Evolutionary conservation across 2,797 vertebrate genomes (phyloP), one percentile per base, ranked within the genome.

Genomic region (Babyrousa celebensis): DNA sequence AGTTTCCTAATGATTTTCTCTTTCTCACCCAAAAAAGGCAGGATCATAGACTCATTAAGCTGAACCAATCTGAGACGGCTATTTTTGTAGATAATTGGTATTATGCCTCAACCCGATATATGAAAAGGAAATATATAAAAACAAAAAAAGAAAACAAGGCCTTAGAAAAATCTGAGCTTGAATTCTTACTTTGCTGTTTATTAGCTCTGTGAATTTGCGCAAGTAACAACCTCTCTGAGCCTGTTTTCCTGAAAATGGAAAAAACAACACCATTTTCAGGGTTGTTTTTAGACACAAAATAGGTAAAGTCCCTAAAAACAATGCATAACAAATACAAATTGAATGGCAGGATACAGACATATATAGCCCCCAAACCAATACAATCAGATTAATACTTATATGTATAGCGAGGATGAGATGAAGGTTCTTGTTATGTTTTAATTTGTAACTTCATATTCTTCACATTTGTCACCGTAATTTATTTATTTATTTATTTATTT

Each of bases 221-320:
- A 94, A 95, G 78, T 60, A 90, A 74, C 25, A 52, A 92, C 6
- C 60, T 82, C 63, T 90, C 27, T 86, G 40, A 94, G 43, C 48
- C 27, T 11, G 5, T 70, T 86, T 89, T 67, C 75, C 52, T 85
- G 36, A 85, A 90, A 74, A 85, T 27, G 43, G 11, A 82, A 70
- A 96, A 86, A 95, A 40, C 23, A 40, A 63, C 16, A 78, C 11
- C 20, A n/a, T 68, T 91, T 88, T 91, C 40, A 79, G 21, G 15
- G 1, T 23, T 68, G 20, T 82, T 86, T 29, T 60, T 80, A 84
- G 65, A 79, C 17, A 71, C 25, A 54, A 86, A 32, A 89, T 48
- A 60, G 2, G 58, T 36, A 12, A 77, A 86, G 25, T 74, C 15
- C 60, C 68, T 32, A 21, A 65, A 65, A 85, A 71, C 17, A 89